Evolutionary conservation across 2,888 invertebrate genomes (phyloP).

Genomic region (Synergus umbraculus): DNA sequence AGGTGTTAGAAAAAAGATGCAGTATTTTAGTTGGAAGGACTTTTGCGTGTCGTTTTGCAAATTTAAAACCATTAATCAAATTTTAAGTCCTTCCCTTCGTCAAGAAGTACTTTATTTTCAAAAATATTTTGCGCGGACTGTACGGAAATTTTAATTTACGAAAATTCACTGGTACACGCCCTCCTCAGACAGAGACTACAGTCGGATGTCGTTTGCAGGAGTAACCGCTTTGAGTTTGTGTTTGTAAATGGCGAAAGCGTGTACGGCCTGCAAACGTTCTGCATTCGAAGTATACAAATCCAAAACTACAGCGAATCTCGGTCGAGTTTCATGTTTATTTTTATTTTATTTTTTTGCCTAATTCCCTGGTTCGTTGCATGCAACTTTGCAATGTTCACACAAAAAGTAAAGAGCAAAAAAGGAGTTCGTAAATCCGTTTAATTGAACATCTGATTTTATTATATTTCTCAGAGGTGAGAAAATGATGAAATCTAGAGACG

Average conservation of each 20-base stretch:
- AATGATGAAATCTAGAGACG: slow-evolving; percentile 14
- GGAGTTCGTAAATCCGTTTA: slow-evolving; percentile 37
- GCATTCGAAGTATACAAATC: slow-evolving; percentile 34
- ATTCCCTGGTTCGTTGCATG: slow-evolving; percentile 42
- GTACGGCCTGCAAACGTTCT: slow-evolving; percentile 5
- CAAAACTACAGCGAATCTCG: slow-evolving; percentile 5
- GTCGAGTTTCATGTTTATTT: slow-evolving; percentile 10
- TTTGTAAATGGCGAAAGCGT: slow-evolving; percentile 37
- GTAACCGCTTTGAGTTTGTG: slow-evolving; percentile 22
- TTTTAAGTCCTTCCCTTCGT: background rate
- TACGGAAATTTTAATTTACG: slow-evolving; percentile 25
- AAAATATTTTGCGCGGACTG: background rate
- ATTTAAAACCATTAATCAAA: background rate
- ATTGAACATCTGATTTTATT: slow-evolving; percentile 4
- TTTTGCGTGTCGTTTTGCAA: no score
- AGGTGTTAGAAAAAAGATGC: background rate
- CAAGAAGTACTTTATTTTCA: background rate
- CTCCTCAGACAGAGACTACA: slow-evolving; percentile 6
- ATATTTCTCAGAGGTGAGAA: background rate
- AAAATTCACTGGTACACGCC: slow-evolving; percentile 21
- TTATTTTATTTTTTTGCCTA: background rate
- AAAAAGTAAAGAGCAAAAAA: background rate
- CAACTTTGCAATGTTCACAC: background rate
- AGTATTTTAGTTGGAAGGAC: no score
- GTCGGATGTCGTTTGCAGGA: slow-evolving; percentile 12